Percentiles rank a stretch among this genome's conserved stretches.
These are phyloP conservation scores for Nephrocerus scutellatus DNA, from an alignment of 2,888 invertebrate species.

Conservation along the genomic window DNA sequence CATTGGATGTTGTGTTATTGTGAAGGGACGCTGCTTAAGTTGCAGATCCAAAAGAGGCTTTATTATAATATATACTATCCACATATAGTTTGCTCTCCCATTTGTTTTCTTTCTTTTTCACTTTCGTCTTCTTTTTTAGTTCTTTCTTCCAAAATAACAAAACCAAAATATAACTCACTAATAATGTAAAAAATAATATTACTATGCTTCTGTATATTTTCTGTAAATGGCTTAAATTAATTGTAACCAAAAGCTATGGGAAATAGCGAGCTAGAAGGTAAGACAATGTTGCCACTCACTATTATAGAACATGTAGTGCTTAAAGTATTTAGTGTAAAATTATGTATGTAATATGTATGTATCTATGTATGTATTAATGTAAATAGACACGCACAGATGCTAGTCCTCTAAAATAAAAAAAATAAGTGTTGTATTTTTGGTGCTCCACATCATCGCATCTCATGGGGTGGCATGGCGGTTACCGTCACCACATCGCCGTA, in stretches of 20 bases:
- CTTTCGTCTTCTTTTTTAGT: background rate
- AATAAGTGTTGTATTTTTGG: too few relatives aligned
- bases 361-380: too few relatives aligned
- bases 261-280: constrained; percentile 35
- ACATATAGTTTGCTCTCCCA: constrained; percentile 4
- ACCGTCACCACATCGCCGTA: constrained; percentile 40
- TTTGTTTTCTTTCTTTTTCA: background rate
- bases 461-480: too few relatives aligned
- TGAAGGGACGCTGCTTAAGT: too few relatives aligned
- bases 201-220: constrained; percentile 24
- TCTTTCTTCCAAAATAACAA: constrained; percentile 6
- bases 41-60: too few relatives aligned
- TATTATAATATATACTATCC: constrained; percentile 1
- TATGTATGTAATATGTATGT: too few relatives aligned
- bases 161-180: constrained; percentile 12
- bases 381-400: too few relatives aligned
- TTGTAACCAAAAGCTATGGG: constrained; percentile 27
- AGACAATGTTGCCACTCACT: constrained; percentile 22
- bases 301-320: too few relatives aligned
- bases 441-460: too few relatives aligned
- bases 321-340: too few relatives aligned
- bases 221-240: constrained; percentile 20
- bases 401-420: too few relatives aligned
- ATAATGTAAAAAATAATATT: constrained; percentile 16
- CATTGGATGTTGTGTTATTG: too few relatives aligned